Percentiles rank a stretch among this genome's conserved stretches.
phyloP scores from a whole-genome alignment of 2,113 vertebrate species.

The Riparia riparia region DNA sequence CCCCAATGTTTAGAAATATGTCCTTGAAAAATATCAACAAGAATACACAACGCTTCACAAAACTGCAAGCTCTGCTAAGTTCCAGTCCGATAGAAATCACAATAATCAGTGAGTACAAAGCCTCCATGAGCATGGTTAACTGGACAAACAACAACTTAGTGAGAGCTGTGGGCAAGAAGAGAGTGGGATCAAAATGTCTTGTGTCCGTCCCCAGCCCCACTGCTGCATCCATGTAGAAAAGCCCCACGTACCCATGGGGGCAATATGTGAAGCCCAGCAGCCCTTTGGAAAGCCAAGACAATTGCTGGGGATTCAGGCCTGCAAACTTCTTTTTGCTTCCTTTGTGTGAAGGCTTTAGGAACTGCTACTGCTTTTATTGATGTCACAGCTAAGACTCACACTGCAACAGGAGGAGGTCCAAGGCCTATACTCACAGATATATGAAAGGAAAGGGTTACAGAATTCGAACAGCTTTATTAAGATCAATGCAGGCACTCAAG shows the following conservation, averaged over 20 bases:
- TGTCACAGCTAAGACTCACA: not conserved
- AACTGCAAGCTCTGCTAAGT: not conserved
- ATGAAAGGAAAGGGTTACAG: slow-evolving; percentile 26
- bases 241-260: not conserved
- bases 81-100: not conserved
- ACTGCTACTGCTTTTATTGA: not conserved
- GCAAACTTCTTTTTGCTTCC: not conserved
- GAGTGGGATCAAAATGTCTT: not conserved
- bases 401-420: not conserved
- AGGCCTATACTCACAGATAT: not conserved
- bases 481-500: slow-evolving; percentile 4
- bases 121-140: not conserved
- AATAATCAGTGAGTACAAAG: not conserved
- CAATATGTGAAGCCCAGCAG: not conserved
- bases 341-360: not conserved
- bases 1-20: not conserved
- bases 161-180: not conserved
- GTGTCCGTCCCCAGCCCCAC: not conserved
- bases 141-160: not conserved
- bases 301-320: not conserved
- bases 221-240: not conserved
- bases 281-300: not conserved
- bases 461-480: slow-evolving; percentile 16
- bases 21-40: not conserved
- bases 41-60: not conserved